Base-by-base conservation (phyloP, 2,888 invertebrate species). In the Poecilobothrus nobilitatus region DNA sequence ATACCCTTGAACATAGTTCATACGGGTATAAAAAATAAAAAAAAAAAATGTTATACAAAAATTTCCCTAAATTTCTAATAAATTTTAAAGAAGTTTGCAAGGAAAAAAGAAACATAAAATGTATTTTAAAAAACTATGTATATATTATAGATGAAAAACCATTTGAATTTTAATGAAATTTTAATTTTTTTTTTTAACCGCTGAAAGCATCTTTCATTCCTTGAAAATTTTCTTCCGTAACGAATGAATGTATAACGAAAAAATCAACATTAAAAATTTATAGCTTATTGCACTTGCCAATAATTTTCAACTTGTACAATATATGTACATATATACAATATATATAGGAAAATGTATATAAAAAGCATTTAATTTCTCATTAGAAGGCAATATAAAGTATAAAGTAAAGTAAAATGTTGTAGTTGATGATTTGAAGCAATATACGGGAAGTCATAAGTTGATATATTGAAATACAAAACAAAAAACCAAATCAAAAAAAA, bases 81-180 rank as follows among this genome's bases (percentile, higher is more conserved):
- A 53, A 53, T 53, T 53, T 53, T 53, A 53, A 53, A 53, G 15
- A 53, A 6, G 2, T 53, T 18, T 1, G 53, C 15, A 3, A 53
- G 1, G 18, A 2, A 18, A 2, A 12, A 18, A 18, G 53, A 53
- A 53, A 53, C 3, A 18, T 2, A 41, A 6, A 6, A 41, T 15
- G 9, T 3, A 41, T 9, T 1, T 8, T 12, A 41, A 41, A 41
- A 41, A 41, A 8, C 15, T 41, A 15, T 27, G 27, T 27, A 27
- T 27, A 27, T 27, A 5, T 27, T 27, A 27, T 27, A 27, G 2
- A 27, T 27, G 27, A 53, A 53, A n/a, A 53, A 18, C 15, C 15
- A 53, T 53, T 53, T 53, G 53, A 53, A 53, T 53, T 53, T 53
- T 12, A 53, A 53, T 53, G 53, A 53, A 53, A 53, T 53, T 53